These are phyloP conservation scores for Raja brachyura DNA, from an alignment of 2,113 vertebrate species.

Conservation along the genomic window DNA sequence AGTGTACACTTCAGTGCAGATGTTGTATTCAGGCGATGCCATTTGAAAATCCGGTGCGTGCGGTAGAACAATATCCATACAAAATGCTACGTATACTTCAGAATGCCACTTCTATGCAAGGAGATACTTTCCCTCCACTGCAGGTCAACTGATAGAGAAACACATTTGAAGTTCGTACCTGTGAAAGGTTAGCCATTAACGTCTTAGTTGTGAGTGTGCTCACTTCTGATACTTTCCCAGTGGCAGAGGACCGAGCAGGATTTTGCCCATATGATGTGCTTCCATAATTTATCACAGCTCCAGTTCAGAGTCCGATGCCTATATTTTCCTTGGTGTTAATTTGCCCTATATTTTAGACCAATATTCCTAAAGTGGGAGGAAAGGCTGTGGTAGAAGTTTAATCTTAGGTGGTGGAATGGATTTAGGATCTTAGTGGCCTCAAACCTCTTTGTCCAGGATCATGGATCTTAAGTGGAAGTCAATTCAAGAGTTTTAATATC, in stretches of 20 bases:
- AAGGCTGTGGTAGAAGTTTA: background rate
- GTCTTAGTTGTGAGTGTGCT: background rate
- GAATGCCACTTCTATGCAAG: background rate
- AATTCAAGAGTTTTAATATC: too few relatives aligned
- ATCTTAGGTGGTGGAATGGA: background rate
- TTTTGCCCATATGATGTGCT: too few relatives aligned
- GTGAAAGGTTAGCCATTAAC: background rate
- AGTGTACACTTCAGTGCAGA: background rate
- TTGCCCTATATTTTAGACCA: too few relatives aligned
- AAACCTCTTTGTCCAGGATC: background rate
- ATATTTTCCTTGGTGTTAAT: background rate
- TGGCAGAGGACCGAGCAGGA: background rate
- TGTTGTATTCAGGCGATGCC: background rate
- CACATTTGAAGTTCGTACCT: background rate
- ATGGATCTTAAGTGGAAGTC: background rate
- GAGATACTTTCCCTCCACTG: background rate
- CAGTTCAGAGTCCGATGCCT: too few relatives aligned
- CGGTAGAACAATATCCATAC: too few relatives aligned
- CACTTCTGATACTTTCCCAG: background rate
- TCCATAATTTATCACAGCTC: too few relatives aligned
- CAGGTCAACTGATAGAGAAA: background rate
- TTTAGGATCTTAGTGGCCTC: background rate
- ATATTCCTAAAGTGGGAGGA: background rate
- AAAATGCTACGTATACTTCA: background rate
- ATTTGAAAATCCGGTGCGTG: background rate